phyloP scores from a whole-genome alignment of 1,140 invertebrate species.

The Psilanteris sp. region DNA sequence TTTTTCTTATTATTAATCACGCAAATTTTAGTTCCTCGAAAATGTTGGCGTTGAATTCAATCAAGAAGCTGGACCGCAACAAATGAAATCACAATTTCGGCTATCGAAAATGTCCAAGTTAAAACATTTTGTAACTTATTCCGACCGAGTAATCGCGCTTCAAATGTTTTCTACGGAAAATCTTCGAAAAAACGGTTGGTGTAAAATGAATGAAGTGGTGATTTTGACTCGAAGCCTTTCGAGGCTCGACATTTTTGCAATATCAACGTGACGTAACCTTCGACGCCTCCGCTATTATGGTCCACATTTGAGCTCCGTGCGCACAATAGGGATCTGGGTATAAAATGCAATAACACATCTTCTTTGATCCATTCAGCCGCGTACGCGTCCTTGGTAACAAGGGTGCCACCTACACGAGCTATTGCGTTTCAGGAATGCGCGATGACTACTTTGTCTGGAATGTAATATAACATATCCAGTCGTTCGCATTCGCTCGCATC shows the following conservation, averaged over 20 bases:
- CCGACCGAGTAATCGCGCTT: too few relatives aligned
- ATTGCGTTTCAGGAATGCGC: slow-evolving; percentile 76
- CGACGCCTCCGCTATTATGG: slow-evolving; percentile 46
- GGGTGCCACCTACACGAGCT: slow-evolving; percentile 69
- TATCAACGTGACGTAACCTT: slow-evolving; percentile 31
- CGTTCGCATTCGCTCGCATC: slow-evolving; percentile 30
- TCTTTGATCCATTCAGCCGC: slow-evolving; percentile 67
- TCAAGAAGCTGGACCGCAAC: too few relatives aligned
- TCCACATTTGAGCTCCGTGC: slow-evolving; percentile 19
- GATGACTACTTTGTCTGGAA: slow-evolving; percentile 78
- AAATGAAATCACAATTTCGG: too few relatives aligned
- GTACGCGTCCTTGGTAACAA: slow-evolving; percentile 69
- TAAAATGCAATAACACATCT: slow-evolving; percentile 77
- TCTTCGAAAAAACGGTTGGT: too few relatives aligned
- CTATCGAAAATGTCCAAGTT: too few relatives aligned
- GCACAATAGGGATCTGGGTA: slow-evolving; percentile 63
- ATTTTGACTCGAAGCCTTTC: too few relatives aligned
- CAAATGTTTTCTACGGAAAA: too few relatives aligned
- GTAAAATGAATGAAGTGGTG: too few relatives aligned
- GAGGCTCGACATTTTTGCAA: slow-evolving; percentile 38
- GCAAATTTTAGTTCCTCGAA: too few relatives aligned
- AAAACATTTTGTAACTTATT: too few relatives aligned
- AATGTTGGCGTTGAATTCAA: too few relatives aligned
- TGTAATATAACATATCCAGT: slow-evolving; percentile 66
- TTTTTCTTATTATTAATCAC: too few relatives aligned